These are phyloP conservation scores for Rhinichthys klamathensis DNA, from an alignment of 2,113 vertebrate species.

Conservation along the genomic window DNA sequence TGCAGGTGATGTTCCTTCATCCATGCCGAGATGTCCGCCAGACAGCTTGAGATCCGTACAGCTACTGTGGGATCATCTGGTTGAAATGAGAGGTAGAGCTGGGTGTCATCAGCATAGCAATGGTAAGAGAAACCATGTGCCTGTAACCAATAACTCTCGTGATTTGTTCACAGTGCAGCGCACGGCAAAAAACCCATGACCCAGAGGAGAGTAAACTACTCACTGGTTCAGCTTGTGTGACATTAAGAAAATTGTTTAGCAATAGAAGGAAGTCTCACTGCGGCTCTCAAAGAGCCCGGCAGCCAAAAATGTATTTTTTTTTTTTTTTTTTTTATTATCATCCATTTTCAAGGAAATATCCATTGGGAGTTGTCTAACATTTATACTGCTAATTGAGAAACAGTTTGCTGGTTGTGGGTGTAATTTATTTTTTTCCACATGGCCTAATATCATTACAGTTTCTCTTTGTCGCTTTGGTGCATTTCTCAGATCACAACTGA, in stretches of 20 bases:
- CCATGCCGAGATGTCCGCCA: no score
- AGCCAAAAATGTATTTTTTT: neutral
- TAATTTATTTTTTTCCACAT: slow-evolving; percentile 3
- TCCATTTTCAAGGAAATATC: neutral
- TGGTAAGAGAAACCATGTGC: no score
- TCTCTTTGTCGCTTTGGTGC: no score
- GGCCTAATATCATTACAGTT: neutral
- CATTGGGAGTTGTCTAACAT: neutral
- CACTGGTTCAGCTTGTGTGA: neutral
- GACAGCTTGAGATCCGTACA: no score
- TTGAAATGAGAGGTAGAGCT: no score
- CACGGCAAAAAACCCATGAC: neutral
- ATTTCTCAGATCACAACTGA: no score
- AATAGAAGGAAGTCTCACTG: neutral
- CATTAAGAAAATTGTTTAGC: slow-evolving; percentile 31
- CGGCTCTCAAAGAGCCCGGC: neutral
- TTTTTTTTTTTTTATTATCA: neutral
- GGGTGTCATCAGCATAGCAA: no score
- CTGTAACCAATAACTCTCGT: slow-evolving; percentile 31
- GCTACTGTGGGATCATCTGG: no score
- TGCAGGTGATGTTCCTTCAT: no score
- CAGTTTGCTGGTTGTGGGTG: neutral
- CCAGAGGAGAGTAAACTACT: slow-evolving; percentile 14
- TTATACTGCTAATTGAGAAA: slow-evolving; percentile 4
- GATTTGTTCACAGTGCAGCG: neutral